Base-by-base conservation (phyloP, 2,888 invertebrate genomes). In the Leptopilina drosophilae region DNA sequence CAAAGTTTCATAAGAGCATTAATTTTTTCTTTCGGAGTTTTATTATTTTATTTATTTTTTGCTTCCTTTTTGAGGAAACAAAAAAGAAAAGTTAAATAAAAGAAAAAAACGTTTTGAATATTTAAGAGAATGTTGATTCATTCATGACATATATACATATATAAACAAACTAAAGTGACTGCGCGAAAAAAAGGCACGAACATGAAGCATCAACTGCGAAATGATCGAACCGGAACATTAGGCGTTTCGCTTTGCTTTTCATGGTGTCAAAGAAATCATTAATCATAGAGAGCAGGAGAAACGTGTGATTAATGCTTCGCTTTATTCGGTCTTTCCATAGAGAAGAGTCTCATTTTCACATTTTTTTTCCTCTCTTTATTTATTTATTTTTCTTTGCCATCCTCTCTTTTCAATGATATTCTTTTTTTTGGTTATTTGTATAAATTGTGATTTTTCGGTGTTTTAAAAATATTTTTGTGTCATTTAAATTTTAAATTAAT, bases 261-360 rank as follows among this genome's bases (percentile, higher is more conserved):
- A 15, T 33, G 15, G 73, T 78, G 80, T 77, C 66, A 75, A 46
- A 73, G 64, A 33, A 73, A 65, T 84, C 87, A 88, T 88, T 88
- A 88, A 88, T 88, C 88, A 88, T 87, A 86, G 84, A 85, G 80
- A 33, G 33, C 82, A 82, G 83, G 84, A 85, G 85, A 84, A 86
- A 85, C 82, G 84, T 80, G 83, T 88, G 88, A 88, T 88, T 88
- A 88, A 88, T 88, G 88, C 83, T 85, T 83, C 84, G 69, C 80
- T 81, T 78, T 75, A 80, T 78, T 49, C 46, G 49, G 53, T 78
- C 40, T 65, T 64, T 62, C 56, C 76, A 65, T 33, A 33, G 2
- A 33, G 33, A 59, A 77, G 65, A 76, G 76, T 76, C 75, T 75
- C 78, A 76, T 64, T 78, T 75, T 73, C 73, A 73, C 66, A 42